Conservation (phyloP, 1,140 invertebrate species). For the Aradophagus sp. region DNA sequence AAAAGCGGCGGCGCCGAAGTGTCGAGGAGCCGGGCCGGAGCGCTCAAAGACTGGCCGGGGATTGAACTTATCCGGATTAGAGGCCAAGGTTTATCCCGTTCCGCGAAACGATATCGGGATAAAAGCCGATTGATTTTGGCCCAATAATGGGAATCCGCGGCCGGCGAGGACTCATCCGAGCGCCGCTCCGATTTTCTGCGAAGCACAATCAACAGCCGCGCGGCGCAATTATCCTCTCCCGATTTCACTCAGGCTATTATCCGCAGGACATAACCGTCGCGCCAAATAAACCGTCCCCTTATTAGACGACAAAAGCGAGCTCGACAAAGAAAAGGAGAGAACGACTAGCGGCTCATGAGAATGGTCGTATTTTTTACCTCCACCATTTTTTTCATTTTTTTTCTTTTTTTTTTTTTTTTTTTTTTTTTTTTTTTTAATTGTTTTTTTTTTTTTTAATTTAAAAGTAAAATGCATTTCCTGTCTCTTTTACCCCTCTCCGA, state of each 20-base stretch:
- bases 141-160: slow-evolving; percentile 66
- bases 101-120: slow-evolving; percentile 65
- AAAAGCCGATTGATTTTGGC: slow-evolving; percentile 71
- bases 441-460: no score
- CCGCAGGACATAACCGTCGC: slow-evolving; percentile 37
- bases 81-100: slow-evolving; percentile 57
- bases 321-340: neutral
- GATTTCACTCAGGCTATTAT: slow-evolving; percentile 60
- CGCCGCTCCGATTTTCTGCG: slow-evolving; percentile 52
- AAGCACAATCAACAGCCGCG: slow-evolving; percentile 57
- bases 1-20: slow-evolving; percentile 43
- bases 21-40: slow-evolving; percentile 36
- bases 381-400: no score
- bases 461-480: no score
- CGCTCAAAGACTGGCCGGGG: slow-evolving; percentile 19
- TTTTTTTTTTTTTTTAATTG: no score
- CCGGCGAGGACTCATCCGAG: slow-evolving; percentile 32
- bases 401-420: no score
- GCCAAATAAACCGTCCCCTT: slow-evolving; percentile 49
- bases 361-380: no score
- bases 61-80: slow-evolving; percentile 66
- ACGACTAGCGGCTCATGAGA: no score
- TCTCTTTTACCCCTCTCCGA: no score
- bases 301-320: slow-evolving; percentile 19
- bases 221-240: slow-evolving; percentile 61